phyloP scores from a whole-genome alignment of 2,888 invertebrate genomes.

The Thereva unica region DNA sequence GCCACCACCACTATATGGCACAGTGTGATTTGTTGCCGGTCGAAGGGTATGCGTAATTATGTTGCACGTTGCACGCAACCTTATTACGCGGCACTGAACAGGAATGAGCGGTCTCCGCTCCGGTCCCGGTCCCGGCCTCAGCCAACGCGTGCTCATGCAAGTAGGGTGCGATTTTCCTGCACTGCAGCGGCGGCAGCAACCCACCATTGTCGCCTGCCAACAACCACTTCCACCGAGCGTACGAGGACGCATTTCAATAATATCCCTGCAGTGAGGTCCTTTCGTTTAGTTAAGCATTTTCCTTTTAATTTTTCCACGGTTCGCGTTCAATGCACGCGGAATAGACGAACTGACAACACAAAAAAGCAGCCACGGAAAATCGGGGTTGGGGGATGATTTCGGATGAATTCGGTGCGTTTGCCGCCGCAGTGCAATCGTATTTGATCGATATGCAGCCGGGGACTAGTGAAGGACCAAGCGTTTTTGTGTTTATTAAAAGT shows the following conservation, averaged over 20 bases:
- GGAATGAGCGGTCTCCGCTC: slow-evolving; percentile 12
- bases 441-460: slow-evolving; percentile 9
- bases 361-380: not conserved
- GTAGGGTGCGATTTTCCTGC: slow-evolving; percentile 17
- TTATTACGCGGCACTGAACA: slow-evolving; percentile 36
- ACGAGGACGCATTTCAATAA: slow-evolving; percentile 9
- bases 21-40: slow-evolving; percentile 29
- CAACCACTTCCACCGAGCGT: not conserved
- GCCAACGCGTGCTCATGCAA: slow-evolving; percentile 32
- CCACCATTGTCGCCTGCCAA: not conserved
- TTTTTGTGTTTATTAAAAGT: slow-evolving; percentile 23
- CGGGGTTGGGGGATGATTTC: not conserved
- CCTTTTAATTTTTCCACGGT: slow-evolving; percentile 21
- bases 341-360: slow-evolving; percentile 2
- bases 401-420: slow-evolving; percentile 2
- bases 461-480: slow-evolving; percentile 10
- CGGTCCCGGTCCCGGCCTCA: no score
- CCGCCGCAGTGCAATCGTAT: slow-evolving; percentile 9
- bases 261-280: slow-evolving; percentile 5
- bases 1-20: slow-evolving; percentile 1
- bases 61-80: slow-evolving; percentile 40
- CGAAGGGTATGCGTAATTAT: slow-evolving; percentile 39
- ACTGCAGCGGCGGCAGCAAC: not conserved
- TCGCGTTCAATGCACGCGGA: not conserved
- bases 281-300: slow-evolving; percentile 5